phyloP scores from a whole-genome alignment of 2,113 vertebrate species.

The Nyctibius bracteatus region DNA sequence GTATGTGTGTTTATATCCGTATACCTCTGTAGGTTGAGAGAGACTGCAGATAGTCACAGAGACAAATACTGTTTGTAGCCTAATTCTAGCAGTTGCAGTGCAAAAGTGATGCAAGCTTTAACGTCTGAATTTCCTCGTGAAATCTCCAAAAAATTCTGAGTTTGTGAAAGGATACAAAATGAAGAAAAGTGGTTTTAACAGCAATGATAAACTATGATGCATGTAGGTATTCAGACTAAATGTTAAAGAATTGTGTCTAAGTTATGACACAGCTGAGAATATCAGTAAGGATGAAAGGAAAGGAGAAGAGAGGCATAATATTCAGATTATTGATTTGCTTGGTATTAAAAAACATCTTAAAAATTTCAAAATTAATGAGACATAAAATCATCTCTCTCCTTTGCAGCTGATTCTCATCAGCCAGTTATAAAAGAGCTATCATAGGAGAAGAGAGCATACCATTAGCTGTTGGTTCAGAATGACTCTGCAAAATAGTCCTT shows the following conservation, averaged over 20 bases:
- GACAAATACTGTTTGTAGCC: not conserved
- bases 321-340: constrained; percentile 10
- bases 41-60: not conserved
- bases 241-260: not conserved
- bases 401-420: constrained; percentile 20
- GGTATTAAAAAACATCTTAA: constrained; percentile 20
- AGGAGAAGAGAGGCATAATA: not conserved
- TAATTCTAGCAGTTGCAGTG: not conserved
- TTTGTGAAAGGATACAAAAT: not conserved
- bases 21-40: not conserved
- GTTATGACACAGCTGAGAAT: not conserved
- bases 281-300: not conserved
- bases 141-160: not conserved
- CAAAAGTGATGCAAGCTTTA: not conserved
- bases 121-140: not conserved
- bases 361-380: constrained; percentile 32
- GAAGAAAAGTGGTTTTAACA: not conserved
- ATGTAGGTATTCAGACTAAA: not conserved
- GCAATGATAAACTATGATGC: not conserved
- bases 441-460: not conserved
- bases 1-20: not conserved
- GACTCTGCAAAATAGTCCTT: constrained; percentile 40
- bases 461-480: constrained; percentile 5
- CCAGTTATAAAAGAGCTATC: not conserved
- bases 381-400: not conserved